Evolutionary conservation across 37 sponge, comb jelly and placozoan genomes (phyloP).

Genomic region (Aplysina aerophoba): DNA sequence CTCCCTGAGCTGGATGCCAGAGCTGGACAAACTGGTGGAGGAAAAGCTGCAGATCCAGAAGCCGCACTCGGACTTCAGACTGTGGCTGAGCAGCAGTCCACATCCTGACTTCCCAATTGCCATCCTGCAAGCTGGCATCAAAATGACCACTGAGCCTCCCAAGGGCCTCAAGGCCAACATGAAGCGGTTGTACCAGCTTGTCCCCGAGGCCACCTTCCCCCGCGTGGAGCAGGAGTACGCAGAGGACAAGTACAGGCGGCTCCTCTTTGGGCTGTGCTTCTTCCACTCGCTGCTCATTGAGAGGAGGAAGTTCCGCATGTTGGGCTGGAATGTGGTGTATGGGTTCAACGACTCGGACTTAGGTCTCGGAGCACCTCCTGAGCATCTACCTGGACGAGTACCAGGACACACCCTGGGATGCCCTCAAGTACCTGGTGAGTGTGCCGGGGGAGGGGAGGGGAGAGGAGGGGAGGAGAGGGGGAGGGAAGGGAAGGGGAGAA

Average conservation of each 20-base stretch:
- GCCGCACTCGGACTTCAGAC: conserved; percentile 91
- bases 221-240: conserved; percentile 66
- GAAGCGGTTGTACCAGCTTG: conserved; percentile 95
- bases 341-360: conserved; percentile 99
- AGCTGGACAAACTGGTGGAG: conserved; percentile 97
- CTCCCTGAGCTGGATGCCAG: conserved; percentile 99
- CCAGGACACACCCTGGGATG: conserved; percentile 98
- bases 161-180: conserved; percentile 99
- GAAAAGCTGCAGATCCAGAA: conserved; percentile 90
- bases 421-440: conserved; percentile 95
- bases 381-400: conserved; percentile 97
- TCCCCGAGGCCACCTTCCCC: conserved; percentile 85
- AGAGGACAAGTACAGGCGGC: conserved; percentile 95
- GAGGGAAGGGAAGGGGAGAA: too few relatives aligned
- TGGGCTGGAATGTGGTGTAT: conserved; percentile 99
- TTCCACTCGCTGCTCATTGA: conserved; percentile 97
- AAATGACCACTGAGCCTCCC: conserved; percentile 99
- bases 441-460: neutral
- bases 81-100: conserved; percentile 98
- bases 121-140: conserved; percentile 97
- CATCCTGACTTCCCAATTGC: conserved; percentile 98
- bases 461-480: too few relatives aligned
- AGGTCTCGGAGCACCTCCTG: conserved; percentile 96
- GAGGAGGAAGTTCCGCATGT: conserved; percentile 96
- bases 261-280: conserved; percentile 97